Conservation (phyloP, 2,797 vertebrate genomes). For the Notolepis coatsorum region DNA sequence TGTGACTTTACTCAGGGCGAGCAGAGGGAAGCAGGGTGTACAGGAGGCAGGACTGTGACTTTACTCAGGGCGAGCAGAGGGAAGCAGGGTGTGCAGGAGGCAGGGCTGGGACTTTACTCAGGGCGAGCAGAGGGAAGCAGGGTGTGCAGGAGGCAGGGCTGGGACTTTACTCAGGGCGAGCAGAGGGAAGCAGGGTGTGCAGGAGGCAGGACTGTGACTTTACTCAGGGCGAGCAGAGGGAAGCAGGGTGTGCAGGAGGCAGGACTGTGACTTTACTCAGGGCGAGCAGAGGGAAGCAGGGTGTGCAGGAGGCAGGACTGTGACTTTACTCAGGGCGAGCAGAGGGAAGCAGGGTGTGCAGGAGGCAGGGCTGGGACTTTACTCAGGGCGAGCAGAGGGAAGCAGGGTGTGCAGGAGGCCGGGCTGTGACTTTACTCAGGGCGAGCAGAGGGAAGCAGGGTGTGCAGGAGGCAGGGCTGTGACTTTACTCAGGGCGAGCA, state of each 20-base stretch:
- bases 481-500: too few relatives aligned
- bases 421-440: too few relatives aligned
- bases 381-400: conserved; percentile 16
- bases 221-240: conserved; percentile 35
- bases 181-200: too few relatives aligned
- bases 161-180: conserved; percentile 30
- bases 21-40: too few relatives aligned
- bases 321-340: conserved; percentile 32
- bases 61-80: conserved; percentile 36
- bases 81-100: conserved; percentile 4
- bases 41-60: conserved; percentile 5
- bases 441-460: conserved; percentile 7
- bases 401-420: background rate
- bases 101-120: conserved; percentile 4
- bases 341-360: too few relatives aligned
- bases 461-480: background rate
- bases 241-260: conserved; percentile 3
- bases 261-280: conserved; percentile 6
- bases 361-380: conserved; percentile 9
- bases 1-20: conserved; percentile 29
- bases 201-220: conserved; percentile 9
- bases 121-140: too few relatives aligned
- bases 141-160: background rate
- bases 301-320: background rate
- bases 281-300: too few relatives aligned